phyloP scores from a whole-genome alignment of 2,113 vertebrate species.

The Takifugu bimaculatus region DNA sequence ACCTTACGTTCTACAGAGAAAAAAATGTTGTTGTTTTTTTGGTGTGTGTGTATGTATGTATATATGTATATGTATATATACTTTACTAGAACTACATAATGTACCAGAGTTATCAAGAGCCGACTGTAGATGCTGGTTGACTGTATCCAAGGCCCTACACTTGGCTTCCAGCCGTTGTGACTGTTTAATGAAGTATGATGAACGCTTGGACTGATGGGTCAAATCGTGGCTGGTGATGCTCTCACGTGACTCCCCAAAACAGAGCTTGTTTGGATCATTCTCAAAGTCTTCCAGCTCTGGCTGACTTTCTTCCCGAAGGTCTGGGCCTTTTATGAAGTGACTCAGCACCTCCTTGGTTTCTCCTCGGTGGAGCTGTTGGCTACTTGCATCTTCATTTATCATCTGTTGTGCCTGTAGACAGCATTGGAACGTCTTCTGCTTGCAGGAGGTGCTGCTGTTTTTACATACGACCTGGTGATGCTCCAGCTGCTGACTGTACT shows the following conservation, averaged over 20 bases:
- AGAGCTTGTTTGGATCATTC: conserved; percentile 51
- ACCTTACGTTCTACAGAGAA: conserved; percentile 67
- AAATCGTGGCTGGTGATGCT: conserved; percentile 45
- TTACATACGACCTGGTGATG: not conserved
- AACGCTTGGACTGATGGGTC: conserved; percentile 61
- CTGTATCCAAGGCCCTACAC: conserved; percentile 58
- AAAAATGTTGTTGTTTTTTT: not conserved
- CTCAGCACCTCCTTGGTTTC: conserved; percentile 8
- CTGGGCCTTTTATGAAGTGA: conserved; percentile 10
- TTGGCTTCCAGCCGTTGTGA: conserved; percentile 65
- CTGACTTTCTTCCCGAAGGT: conserved; percentile 78
- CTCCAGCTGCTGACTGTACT: conserved; percentile 3
- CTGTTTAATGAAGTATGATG: conserved; percentile 56
- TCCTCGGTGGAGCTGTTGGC: conserved; percentile 4
- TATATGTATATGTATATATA: too few relatives aligned
- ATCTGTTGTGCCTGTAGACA: too few relatives aligned
- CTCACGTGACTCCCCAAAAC: conserved; percentile 31
- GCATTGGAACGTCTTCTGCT: conserved; percentile 5
- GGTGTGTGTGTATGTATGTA: too few relatives aligned
- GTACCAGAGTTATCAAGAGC: conserved; percentile 73
- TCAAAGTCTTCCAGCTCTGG: conserved; percentile 80
- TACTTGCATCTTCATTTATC: conserved; percentile 1
- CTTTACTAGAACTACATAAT: not conserved
- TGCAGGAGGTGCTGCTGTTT: conserved; percentile 14
- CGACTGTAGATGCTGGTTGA: conserved; percentile 70